Base-by-base conservation (phyloP, 2,113 vertebrate genomes). In the Ageneiosus marmoratus region DNA sequence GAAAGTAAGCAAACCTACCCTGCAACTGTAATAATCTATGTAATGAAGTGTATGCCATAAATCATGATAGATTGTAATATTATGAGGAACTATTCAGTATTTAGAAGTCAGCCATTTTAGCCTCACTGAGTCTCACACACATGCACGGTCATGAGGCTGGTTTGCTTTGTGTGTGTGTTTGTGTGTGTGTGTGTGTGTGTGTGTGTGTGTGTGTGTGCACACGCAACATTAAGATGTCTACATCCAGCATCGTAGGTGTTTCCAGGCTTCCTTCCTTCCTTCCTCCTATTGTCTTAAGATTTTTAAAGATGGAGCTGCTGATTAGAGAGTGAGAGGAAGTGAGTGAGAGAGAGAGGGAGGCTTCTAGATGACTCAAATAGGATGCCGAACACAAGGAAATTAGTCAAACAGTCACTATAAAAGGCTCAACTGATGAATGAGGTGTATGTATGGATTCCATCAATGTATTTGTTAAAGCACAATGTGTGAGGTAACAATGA, bases 1-100 rank as follows among this genome's bases (percentile, higher is more conserved):
- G 96, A 93, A 98, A 97, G 98, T 99, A 97, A 92, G 97, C 94
- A 44, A 92, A 96, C 94, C 44, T 41, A 18, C 73, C 53, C 0
- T 56, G 0, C 62, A 22, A 34, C 13, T 1, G 12, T 81, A 53
- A 62, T 9, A 5, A 79, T 12, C 22, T 16, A 29, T 2, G 10
- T n/a, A 44, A n/a, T 12, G 2, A 46, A 15, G 12, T 15, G 12
- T 48, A 1, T 44, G 24, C 6, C 24, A 2, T 72, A 6, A 48
- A 72, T 48, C 41, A 10, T 11, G 34, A 24, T 44, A 5, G 18
- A 9, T 13, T 1, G 6, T 37, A 32, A 16, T 37, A 1, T 20
- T 10, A 22, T 67, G 16, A 5, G 20, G 13, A 72, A 27, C 8
- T 46, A 15, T n/a, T 27, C 12, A 27, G 10, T 24, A 11, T 41